Base-by-base conservation (phyloP, 2,888 invertebrate genomes). In the Leptopilina syphax region DNA sequence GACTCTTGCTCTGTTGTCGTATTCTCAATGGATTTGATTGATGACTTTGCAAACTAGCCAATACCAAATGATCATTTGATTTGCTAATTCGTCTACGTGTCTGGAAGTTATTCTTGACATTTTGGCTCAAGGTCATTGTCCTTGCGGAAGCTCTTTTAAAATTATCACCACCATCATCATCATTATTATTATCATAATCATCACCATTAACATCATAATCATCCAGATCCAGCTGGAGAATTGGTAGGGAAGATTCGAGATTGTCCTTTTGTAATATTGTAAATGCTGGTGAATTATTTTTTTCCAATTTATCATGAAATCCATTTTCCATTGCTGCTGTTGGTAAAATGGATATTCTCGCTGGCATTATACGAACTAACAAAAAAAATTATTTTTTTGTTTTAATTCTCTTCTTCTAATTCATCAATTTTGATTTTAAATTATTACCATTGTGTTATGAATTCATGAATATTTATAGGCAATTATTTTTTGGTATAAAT, bases 1-100 rank as follows among this genome's bases (percentile, higher is more conserved):
- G 92, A 63, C 93, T 93, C 79, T 89, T 89, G 83, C 92, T 93
- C 76, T 92, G 87, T 12, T 90, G 87, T 77, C 92, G 92, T 79
- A 90, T 88, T 65, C 86, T 88, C 27, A 90, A 66, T 0, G 90
- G 90, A 85, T 91, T 92, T 41, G 83, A 76, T 79, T 89, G 90
- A 67, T 83, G 85, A 80, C 66, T 80, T 65, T 82, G 77, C 3
- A 90, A 81, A 80, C 79, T 87, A 1, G 91, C 87, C 47, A 89
- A 82, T 7, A 88, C 81, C 47, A 91, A 83, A 24, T 91, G 90
- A 57, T 92, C 91, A 82, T 89, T 90, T 34, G 91, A 91, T 66
- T 85, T 88, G 82, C 90, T 90, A 24, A 90, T 85, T 12, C 89
- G 86, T 57, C 85, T 89, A 4, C 92, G 92, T 9, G 83, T 84